These are phyloP conservation scores for Bubalus kerabau DNA, from an alignment of 2,113 vertebrate genomes.

Conservation along the genomic window DNA sequence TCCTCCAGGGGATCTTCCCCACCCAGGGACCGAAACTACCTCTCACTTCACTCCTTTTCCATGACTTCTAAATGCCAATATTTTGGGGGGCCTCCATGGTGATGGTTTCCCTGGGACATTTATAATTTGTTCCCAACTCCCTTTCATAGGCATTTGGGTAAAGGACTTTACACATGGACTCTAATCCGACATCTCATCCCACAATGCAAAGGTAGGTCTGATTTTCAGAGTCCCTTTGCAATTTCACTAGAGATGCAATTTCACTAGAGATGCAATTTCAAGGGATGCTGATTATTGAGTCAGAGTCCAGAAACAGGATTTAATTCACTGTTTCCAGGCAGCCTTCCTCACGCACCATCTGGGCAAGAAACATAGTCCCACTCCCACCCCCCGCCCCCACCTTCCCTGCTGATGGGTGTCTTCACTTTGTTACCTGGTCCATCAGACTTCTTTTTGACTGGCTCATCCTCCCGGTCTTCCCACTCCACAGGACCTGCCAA, in stretches of 20 bases:
- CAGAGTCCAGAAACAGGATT: not conserved
- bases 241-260: not conserved
- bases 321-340: not conserved
- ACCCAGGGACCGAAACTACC: not conserved
- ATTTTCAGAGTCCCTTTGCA: not conserved
- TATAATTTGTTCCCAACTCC: not conserved
- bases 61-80: not conserved
- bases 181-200: not conserved
- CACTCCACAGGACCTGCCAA: conserved; percentile 76
- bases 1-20: not conserved
- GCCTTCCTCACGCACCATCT: not conserved
- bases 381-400: not conserved
- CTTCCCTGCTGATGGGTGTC: not conserved
- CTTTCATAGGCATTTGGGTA: not conserved
- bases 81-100: not conserved
- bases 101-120: not conserved
- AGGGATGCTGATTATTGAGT: not conserved
- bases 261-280: not conserved
- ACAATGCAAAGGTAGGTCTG: not conserved
- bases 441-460: conserved; percentile 83
- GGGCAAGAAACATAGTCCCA: not conserved
- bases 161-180: not conserved
- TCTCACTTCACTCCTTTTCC: not conserved
- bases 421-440: conserved; percentile 81
- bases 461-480: conserved; percentile 80